Evolutionary conservation across 2,888 invertebrate genomes (phyloP).

Genomic region (Sericinus montela): DNA sequence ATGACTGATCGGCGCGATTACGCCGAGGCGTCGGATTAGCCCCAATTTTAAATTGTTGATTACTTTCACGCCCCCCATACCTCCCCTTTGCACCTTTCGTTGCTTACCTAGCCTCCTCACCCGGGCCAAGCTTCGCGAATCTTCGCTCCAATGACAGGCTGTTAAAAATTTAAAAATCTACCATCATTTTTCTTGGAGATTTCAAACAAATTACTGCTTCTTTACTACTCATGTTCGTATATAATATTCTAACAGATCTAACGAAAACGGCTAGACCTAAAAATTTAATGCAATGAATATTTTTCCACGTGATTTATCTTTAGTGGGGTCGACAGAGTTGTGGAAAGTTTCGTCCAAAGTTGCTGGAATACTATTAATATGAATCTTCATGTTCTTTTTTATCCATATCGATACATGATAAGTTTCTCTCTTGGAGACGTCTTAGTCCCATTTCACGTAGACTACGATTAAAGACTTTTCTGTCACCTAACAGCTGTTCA

Average conservation of each 20-base stretch:
- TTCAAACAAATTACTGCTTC: background rate
- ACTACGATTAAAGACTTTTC: too few relatives aligned
- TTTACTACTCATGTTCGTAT: background rate
- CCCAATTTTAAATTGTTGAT: slow-evolving; percentile 77
- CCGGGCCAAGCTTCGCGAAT: slow-evolving; percentile 27
- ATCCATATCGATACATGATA: too few relatives aligned
- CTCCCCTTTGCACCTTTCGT: slow-evolving; percentile 22
- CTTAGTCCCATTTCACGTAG: too few relatives aligned
- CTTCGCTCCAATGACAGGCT: slow-evolving; percentile 56
- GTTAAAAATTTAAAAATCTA: slow-evolving; percentile 54
- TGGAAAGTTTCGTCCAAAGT: too few relatives aligned
- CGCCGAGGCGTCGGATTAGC: slow-evolving; percentile 58
- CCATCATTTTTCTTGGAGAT: slow-evolving; percentile 26
- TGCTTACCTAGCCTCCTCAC: slow-evolving; percentile 23
- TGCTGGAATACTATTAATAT: too few relatives aligned
- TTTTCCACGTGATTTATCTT: background rate
- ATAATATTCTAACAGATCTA: too few relatives aligned
- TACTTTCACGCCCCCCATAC: slow-evolving; percentile 49
- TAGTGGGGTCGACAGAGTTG: background rate
- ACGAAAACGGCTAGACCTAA: too few relatives aligned
- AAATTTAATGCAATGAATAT: background rate
- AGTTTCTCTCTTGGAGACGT: too few relatives aligned
- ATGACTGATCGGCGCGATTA: slow-evolving; percentile 66
- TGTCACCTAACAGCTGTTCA: too few relatives aligned
- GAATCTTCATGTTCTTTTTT: too few relatives aligned